Evolutionary conservation across 2,113 vertebrate genomes (phyloP).

Genomic region (Phylloscopus trochiloides): DNA sequence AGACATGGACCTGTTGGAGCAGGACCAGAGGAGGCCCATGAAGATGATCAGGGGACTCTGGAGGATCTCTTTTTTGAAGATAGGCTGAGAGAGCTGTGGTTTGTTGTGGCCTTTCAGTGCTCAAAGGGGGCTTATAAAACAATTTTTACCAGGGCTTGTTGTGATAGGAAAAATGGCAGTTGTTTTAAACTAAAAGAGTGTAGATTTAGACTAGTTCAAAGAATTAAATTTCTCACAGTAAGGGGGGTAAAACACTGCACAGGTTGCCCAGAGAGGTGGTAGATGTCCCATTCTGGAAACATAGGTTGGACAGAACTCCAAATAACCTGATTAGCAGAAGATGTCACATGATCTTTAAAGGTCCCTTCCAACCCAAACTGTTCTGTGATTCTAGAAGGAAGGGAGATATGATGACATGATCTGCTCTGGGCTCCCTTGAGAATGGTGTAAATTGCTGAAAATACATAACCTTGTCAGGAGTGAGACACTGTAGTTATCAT

Average conservation of each 20-base stretch:
- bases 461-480: background rate
- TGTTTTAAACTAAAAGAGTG: background rate
- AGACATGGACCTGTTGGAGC: background rate
- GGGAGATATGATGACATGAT: background rate
- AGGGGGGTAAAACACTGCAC: background rate
- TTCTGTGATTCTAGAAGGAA: background rate
- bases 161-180: background rate
- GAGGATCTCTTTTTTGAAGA: background rate
- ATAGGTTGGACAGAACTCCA: background rate
- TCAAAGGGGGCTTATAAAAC: background rate
- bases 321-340: background rate
- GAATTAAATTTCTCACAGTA: background rate
- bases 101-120: background rate
- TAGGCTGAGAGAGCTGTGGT: background rate
- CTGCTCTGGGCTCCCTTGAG: background rate
- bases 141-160: background rate
- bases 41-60: background rate
- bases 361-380: background rate
- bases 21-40: background rate
- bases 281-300: background rate
- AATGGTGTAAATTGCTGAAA: background rate
- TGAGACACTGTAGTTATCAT: background rate
- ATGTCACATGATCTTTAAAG: background rate
- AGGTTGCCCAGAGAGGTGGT: background rate
- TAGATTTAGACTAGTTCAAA: background rate